Base-by-base conservation (phyloP, 2,888 invertebrate species). In the Arrhopalites spinosus region DNA sequence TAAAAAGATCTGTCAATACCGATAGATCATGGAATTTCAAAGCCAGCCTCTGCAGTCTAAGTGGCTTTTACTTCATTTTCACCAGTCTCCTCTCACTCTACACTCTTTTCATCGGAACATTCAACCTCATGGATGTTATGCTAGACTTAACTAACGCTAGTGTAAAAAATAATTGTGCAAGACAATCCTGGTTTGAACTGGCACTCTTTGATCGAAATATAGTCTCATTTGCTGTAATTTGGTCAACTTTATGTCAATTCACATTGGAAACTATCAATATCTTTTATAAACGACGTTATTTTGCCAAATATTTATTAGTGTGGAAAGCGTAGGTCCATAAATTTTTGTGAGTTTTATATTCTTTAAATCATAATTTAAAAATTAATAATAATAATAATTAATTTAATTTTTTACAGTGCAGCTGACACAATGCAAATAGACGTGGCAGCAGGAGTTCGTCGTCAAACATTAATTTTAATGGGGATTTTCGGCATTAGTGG, bases 361-460 rank as follows among this genome's bases (percentile, higher is more conserved):
- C 11, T 36, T 36, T n/a, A n/a, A n/a, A n/a, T n/a, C n/a, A n/a
- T n/a, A n/a, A n/a, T n/a, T n/a, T n/a, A n/a, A n/a, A n/a, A n/a
- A n/a, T n/a, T n/a, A n/a, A n/a, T n/a, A n/a, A n/a, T n/a, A n/a
- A n/a, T n/a, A n/a, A n/a, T n/a, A n/a, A n/a, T n/a, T n/a, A n/a
- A n/a, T n/a, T n/a, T n/a, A n/a, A n/a, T n/a, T 67, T 67, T 61
- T 61, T 36, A 15, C 68, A 79, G 79, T 36, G 78, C 73, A 1
- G 77, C 77, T 2, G 74, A 78, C 23, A 78, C 76, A n/a, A 30
- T 80, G 56, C 79, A 80, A 29, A 76, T 79, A 74, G 80, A 80
- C 30, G 69, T 80, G 1, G 73, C 77, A 0, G 56, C 29, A 45
- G 50, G 47, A 20, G 67, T 64, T 1, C 30, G 63, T 11, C 50